These are phyloP conservation scores for Lasioglossum zephyrum DNA, from an alignment of 2,888 invertebrate species.

Conservation along the genomic window DNA sequence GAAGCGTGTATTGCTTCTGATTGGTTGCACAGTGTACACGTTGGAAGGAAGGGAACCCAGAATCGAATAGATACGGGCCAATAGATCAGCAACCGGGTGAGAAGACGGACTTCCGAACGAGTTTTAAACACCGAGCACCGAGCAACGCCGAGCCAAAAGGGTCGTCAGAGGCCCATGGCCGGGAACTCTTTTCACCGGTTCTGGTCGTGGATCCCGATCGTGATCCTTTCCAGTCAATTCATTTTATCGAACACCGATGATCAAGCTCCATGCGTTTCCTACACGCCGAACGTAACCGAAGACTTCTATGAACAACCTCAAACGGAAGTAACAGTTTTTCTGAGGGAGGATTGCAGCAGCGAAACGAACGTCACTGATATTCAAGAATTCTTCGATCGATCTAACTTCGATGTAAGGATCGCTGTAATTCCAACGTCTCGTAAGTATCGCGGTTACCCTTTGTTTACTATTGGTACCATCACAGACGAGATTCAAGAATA, in stretches of 20 bases:
- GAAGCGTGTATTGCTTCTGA: background rate
- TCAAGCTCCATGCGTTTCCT: conserved; percentile 65
- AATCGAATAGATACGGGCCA: conserved; percentile 52
- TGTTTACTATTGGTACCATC: background rate
- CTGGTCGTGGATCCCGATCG: conserved; percentile 81
- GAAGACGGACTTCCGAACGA: background rate
- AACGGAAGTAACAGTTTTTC: conserved; percentile 77
- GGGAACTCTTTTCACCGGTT: conserved; percentile 82
- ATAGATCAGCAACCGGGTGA: conserved; percentile 11
- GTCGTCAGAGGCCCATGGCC: conserved; percentile 80
- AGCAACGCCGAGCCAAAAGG: background rate
- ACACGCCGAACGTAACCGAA: conserved; percentile 55
- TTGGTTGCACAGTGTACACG: conserved; percentile 10
- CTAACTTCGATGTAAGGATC: conserved; percentile 72
- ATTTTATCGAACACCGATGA: conserved; percentile 74
- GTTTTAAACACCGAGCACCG: background rate
- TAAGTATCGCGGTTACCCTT: conserved; percentile 61
- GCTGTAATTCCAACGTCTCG: conserved; percentile 76
- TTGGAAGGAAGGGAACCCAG: conserved; percentile 19
- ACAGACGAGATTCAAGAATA: too few relatives aligned
- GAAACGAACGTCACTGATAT: conserved; percentile 73
- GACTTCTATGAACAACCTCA: conserved; percentile 49
- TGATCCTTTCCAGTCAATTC: conserved; percentile 76
- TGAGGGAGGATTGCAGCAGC: conserved; percentile 78
- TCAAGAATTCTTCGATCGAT: conserved; percentile 77